Evolutionary conservation across 2,888 invertebrate genomes (phyloP).

Genomic region (Calameuta idolon): DNA sequence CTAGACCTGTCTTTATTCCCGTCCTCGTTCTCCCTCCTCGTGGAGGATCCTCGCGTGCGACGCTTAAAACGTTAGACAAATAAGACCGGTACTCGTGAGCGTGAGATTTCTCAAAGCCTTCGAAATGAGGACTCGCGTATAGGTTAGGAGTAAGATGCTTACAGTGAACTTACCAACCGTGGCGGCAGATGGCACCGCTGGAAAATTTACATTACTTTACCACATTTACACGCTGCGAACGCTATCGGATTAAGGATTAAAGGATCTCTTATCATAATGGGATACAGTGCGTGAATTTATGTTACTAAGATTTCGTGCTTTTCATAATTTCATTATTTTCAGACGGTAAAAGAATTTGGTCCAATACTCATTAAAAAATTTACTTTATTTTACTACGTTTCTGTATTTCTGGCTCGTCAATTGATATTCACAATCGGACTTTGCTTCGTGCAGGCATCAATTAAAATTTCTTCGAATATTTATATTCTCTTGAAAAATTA

Average conservation of each 20-base stretch:
- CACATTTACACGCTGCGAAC: constrained; percentile 25
- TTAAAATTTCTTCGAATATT: too few relatives aligned
- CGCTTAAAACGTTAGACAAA: constrained; percentile 49
- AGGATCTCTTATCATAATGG: neutral
- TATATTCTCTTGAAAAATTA: neutral
- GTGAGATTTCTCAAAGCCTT: neutral
- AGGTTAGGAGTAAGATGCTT: neutral
- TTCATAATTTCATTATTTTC: neutral
- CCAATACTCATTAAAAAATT: neutral
- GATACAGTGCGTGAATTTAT: neutral
- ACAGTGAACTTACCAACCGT: neutral
- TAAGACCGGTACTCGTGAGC: constrained; percentile 27
- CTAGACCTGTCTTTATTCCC: neutral
- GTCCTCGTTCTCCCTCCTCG: constrained; percentile 21
- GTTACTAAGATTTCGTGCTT: neutral
- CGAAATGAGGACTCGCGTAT: neutral
- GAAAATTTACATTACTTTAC: constrained; percentile 46
- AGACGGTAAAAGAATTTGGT: too few relatives aligned
- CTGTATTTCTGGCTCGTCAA: neutral
- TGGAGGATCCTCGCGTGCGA: constrained; percentile 37
- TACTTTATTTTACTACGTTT: neutral
- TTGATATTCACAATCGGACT: neutral
- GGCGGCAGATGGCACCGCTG: constrained; percentile 17
- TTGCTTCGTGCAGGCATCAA: neutral
- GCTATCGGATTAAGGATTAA: constrained; percentile 26